A percentile compares a stretch with the other conserved stretches of the same genome.
Evolutionary conservation across 2,888 invertebrate genomes (phyloP).

Genomic region (Pachydiplax longipennis): DNA sequence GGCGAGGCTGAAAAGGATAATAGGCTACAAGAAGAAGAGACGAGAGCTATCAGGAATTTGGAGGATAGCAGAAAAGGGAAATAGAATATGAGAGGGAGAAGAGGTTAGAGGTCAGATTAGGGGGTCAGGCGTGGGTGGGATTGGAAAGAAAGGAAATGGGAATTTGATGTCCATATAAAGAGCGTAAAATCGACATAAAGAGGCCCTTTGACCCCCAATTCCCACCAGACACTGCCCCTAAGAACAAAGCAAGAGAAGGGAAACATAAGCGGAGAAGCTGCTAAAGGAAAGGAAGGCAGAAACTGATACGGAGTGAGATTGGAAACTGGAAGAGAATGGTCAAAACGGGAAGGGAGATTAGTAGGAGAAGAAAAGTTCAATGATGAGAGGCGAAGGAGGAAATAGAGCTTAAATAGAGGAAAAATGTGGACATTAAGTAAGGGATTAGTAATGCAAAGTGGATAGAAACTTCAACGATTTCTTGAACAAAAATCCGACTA

Average conservation of each 20-base stretch:
- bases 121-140: not conserved
- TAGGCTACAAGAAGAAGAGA: not conserved
- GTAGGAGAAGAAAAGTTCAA: too few relatives aligned
- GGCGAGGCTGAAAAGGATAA: not conserved
- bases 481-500: too few relatives aligned
- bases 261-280: not conserved
- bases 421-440: too few relatives aligned
- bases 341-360: too few relatives aligned
- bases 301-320: not conserved
- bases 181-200: not conserved
- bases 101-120: not conserved
- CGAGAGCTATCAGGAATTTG: not conserved
- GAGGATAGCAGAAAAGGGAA: not conserved
- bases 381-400: too few relatives aligned
- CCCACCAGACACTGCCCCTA: not conserved
- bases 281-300: not conserved
- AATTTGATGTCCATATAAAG: constrained; percentile 11
- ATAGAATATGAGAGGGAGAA: not conserved
- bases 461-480: too few relatives aligned
- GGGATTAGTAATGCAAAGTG: too few relatives aligned
- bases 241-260: not conserved
- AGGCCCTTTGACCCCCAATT: not conserved
- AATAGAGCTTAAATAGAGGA: too few relatives aligned
- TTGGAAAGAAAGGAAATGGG: not conserved
- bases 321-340: not conserved